phyloP scores from a whole-genome alignment of 2,113 vertebrate genomes.

The Laticauda colubrina region DNA sequence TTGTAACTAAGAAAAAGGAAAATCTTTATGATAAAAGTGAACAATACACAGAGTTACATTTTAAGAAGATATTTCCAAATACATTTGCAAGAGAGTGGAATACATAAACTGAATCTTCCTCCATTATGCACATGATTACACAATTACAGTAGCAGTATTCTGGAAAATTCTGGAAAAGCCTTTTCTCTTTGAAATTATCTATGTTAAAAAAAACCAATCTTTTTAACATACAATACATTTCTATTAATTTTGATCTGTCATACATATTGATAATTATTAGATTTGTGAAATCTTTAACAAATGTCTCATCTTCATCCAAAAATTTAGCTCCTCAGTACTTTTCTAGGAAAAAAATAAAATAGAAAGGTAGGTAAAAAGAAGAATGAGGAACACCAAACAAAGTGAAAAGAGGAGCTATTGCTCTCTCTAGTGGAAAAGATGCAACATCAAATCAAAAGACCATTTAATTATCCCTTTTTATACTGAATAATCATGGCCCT shows the following conservation, averaged over 20 bases:
- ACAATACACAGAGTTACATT: neutral
- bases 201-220: neutral
- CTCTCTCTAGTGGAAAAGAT: neutral
- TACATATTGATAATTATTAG: neutral
- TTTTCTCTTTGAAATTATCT: neutral
- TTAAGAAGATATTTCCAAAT: neutral
- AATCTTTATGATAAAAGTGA: neutral
- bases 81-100: neutral
- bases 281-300: neutral
- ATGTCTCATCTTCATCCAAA: neutral
- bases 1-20: neutral
- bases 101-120: neutral
- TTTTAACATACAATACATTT: neutral
- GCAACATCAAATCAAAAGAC: neutral
- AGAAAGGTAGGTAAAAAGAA: neutral
- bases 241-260: neutral
- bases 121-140: neutral
- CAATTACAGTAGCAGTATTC: neutral
- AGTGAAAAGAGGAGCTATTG: neutral
- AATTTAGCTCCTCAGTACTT: neutral
- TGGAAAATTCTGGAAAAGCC: neutral
- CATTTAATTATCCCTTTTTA: neutral
- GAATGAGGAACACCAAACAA: neutral
- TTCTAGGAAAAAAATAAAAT: neutral
- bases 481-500: neutral